Base-by-base conservation (phyloP, 2,113 vertebrate genomes). In the Dicerorhinus sumatrensis region DNA sequence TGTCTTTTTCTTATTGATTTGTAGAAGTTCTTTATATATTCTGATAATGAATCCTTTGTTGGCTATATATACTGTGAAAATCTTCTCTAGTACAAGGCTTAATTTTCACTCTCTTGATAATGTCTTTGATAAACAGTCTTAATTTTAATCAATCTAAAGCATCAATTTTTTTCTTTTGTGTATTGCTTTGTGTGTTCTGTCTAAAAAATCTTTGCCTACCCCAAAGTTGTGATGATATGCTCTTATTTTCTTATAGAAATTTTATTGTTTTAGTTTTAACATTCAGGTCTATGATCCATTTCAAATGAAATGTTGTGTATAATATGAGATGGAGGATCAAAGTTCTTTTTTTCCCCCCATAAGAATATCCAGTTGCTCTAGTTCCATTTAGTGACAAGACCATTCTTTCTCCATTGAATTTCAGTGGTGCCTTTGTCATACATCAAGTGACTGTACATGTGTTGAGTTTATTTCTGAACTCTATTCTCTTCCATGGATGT, bases 241-340 rank as follows among this genome's bases (percentile, higher is more conserved):
- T 89, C 20, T 58, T 84, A 54, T 94, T 95, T 90, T 94, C 73
- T 73, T 80, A 69, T 65, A 86, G 65, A 86, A 94, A 85, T n/a
- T 56, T 79, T 88, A 60, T 23, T 56, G 31, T 73, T 85, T 75
- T 82, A 75, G 46, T 85, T 90, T 82, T 76, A 75, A 54, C 7
- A 0, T 42, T 67, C 69, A 72, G 23, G 9, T 46, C 23, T 86
- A 88, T 67, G 51, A 96, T 76, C 42, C 58, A 89, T 83, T 87
- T 60, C n/a, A 95, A 79, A 65, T 80, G 8, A 56, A 72, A 60
- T 67, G 33, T 87, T 79, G 2, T 58, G 11, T 73, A 27, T 75
- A 46, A 6, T 65, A 12, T 73, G 31, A 82, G 29, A 21, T 20
- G n/a, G 5, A 21, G 20, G n/a, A 67, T 76, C 18, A 69, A 31